A percentile compares a stretch with the other conserved stretches of the same genome.
Evolutionary conservation across 2,113 vertebrate species (phyloP).

Genomic region (Puffinus mauretanicus): DNA sequence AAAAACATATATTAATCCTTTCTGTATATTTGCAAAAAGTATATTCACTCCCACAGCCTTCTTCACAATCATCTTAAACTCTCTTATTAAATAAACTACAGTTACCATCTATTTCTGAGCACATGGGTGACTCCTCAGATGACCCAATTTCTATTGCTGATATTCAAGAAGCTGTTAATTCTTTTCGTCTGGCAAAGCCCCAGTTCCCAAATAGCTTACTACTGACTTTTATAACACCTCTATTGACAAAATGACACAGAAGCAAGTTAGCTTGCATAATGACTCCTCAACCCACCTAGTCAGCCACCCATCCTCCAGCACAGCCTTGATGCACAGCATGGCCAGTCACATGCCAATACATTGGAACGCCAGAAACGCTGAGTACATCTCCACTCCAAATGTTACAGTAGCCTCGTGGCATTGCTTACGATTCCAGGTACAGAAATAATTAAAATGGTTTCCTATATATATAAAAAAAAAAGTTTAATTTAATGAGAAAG

Average conservation of each 20-base stretch:
- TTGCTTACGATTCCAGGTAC: background rate
- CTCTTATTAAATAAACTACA: background rate
- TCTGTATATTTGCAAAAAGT: background rate
- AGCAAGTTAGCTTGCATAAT: constrained; percentile 34
- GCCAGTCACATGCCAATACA: constrained; percentile 16
- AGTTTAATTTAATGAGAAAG: background rate
- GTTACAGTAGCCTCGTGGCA: background rate
- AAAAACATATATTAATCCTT: background rate
- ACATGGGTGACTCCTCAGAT: constrained; percentile 13
- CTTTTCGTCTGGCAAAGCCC: constrained; percentile 60
- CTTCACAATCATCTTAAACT: background rate
- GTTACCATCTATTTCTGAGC: constrained; percentile 7
- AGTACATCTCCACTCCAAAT: background rate
- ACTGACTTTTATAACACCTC: constrained; percentile 61
- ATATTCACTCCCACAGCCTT: background rate
- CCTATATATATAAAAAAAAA: background rate
- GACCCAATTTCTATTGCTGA: constrained; percentile 49
- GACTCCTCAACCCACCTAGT: constrained; percentile 26
- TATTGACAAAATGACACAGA: constrained; percentile 70
- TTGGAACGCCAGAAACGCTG: background rate
- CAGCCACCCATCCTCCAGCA: constrained; percentile 9
- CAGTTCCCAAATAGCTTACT: constrained; percentile 66
- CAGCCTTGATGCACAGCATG: constrained; percentile 2
- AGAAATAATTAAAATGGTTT: background rate
- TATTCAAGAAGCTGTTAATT: constrained; percentile 71